Conservation (phyloP, 1,140 invertebrate species). For the Drosophila kikkawai region DNA sequence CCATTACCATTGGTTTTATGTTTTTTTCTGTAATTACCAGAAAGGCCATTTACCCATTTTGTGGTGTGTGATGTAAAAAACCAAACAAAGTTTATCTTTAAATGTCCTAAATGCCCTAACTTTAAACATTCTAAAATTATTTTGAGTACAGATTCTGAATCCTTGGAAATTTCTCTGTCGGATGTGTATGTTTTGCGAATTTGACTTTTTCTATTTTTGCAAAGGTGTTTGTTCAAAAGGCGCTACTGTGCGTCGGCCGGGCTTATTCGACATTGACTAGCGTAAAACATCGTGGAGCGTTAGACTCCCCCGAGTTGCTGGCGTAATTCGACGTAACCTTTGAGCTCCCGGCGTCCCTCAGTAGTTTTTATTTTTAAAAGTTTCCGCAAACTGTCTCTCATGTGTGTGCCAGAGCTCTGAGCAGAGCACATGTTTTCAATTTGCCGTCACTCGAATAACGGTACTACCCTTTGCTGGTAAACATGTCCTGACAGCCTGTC, state of each 20-base stretch:
- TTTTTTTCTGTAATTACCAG: too few species aligned
- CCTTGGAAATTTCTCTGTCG: too few species aligned
- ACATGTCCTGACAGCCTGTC: slow-evolving; percentile 76
- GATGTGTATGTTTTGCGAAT: too few species aligned
- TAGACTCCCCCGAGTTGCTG: slow-evolving; percentile 1
- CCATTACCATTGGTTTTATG: too few species aligned
- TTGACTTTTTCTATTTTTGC: too few species aligned
- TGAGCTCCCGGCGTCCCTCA: slow-evolving; percentile 17
- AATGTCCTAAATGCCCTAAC: too few species aligned
- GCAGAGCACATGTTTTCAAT: slow-evolving; percentile 70
- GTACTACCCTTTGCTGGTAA: slow-evolving; percentile 64
- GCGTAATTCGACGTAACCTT: slow-evolving; percentile 34
- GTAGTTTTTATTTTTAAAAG: slow-evolving; percentile 47
- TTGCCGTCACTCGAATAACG: slow-evolving; percentile 65
- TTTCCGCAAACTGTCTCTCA: slow-evolving; percentile 56
- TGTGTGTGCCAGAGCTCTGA: slow-evolving; percentile 13
- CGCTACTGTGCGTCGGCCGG: not conserved
- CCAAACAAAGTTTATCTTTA: too few species aligned
- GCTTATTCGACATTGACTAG: slow-evolving; percentile 19
- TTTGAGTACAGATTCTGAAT: too few species aligned
- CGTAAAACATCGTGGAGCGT: not conserved
- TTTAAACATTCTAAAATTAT: too few species aligned
- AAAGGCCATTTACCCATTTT: too few species aligned
- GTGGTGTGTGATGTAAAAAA: too few species aligned
- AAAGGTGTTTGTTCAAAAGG: too few species aligned